Base-by-base conservation (phyloP, 2,113 vertebrate species). In the Phaetusa simplex region DNA sequence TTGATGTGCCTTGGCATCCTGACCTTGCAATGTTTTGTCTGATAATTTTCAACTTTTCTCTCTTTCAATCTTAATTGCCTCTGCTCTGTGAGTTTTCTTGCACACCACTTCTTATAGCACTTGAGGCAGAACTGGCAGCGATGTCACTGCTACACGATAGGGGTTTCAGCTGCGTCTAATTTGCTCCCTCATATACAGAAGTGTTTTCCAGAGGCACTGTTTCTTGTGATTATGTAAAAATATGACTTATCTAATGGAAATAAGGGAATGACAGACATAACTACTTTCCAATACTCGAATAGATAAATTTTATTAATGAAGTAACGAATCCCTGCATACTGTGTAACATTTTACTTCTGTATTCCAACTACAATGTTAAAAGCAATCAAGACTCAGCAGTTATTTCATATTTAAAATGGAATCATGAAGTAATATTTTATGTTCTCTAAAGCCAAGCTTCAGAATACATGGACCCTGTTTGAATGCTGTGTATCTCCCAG, bases 161-260 rank as follows among this genome's bases (percentile, higher is more conserved):
- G 78, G 53, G 53, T 82, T 96, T 96, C 93, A 90, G 53, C 66
- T 77, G 70, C 43, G 49, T 88, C 66, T 94, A 84, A 94, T 95
- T 96, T 95, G 27, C 38, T 94, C 53, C 26, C 45, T 80, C 36
- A 45, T 73, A 71, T 38, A 76, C 34, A 55, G 56, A 93, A 93
- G 34, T 82, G 45, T 69, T 95, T 94, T 96, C 87, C 78, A 96
- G 84, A 90, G 81, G 87, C 82, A 56, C 8, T 65, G 38, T 80
- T 90, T 94, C 70, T 82, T 43, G 11, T 47, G 32, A 80, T 85
- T 82, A 82, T 82, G 45, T 62, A 80, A 91, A 95, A 92, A 93
- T 80, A 66, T 8, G 8, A 42, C 23, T 66, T 81, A 18, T 47
- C 27, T 80, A 77, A 30, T 36, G 8, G n/a, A 81, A 95, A 55